Evolutionary conservation across 1,140 invertebrate species (phyloP).

Genomic region (Tetramorium alpestre): DNA sequence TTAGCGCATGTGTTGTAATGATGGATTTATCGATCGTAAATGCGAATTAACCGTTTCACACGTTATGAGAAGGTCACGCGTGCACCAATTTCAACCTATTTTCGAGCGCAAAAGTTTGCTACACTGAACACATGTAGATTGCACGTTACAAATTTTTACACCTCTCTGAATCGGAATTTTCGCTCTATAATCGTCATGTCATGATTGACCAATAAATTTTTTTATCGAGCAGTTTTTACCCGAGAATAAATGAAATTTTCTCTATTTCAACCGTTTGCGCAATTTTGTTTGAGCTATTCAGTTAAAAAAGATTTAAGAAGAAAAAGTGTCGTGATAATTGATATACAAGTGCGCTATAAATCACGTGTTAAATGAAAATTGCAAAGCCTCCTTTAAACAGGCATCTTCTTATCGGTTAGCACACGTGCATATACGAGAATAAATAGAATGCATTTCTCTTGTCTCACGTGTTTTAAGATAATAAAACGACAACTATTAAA

Average conservation of each 20-base stretch:
- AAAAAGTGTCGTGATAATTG: not conserved
- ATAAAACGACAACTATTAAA: not conserved
- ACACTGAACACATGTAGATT: slow-evolving; percentile 1
- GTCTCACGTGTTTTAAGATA: slow-evolving; percentile 12
- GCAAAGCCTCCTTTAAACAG: not conserved
- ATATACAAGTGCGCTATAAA: not conserved
- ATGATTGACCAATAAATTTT: not conserved
- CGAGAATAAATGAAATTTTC: not conserved
- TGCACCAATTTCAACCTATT: slow-evolving; percentile 41
- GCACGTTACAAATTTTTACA: slow-evolving; percentile 27
- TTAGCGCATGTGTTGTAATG: not conserved
- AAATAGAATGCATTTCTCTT: slow-evolving; percentile 21
- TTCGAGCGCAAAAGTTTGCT: not conserved
- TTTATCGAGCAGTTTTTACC: not conserved
- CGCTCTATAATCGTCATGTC: not conserved
- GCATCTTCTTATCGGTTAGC: not conserved
- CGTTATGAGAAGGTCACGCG: slow-evolving; percentile 21
- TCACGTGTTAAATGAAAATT: not conserved
- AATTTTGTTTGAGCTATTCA: not conserved
- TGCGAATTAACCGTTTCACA: not conserved
- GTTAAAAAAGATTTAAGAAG: not conserved
- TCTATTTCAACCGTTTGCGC: not conserved
- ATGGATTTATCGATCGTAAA: slow-evolving; percentile 37
- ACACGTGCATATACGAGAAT: not conserved
- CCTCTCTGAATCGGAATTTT: too few species aligned